phyloP scores from a whole-genome alignment of 2,888 invertebrate species.

The Cephalotes varians region DNA sequence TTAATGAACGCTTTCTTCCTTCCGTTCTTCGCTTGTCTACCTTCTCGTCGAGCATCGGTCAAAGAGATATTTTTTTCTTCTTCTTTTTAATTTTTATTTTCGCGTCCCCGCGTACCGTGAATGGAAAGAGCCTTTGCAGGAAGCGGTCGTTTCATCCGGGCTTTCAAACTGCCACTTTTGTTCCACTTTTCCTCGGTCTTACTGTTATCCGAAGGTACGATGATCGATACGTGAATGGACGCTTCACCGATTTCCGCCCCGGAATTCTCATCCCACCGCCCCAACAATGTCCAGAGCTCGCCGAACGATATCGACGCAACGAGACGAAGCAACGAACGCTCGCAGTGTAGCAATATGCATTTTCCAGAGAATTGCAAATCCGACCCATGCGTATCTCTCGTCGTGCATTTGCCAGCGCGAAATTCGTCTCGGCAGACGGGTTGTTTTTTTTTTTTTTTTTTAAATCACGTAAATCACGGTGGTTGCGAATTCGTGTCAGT shows the following conservation, averaged over 20 bases:
- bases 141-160: slow-evolving; percentile 55
- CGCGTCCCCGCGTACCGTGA: slow-evolving; percentile 29
- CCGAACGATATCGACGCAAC: slow-evolving; percentile 28
- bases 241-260: slow-evolving; percentile 40
- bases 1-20: slow-evolving; percentile 11
- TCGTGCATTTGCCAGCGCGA: not conserved
- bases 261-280: slow-evolving; percentile 40
- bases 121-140: slow-evolving; percentile 59
- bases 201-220: slow-evolving; percentile 52
- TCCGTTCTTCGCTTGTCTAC: not conserved
- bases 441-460: slow-evolving; percentile 25
- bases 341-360: slow-evolving; percentile 36
- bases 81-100: not conserved
- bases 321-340: slow-evolving; percentile 21
- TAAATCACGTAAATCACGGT: slow-evolving; percentile 18
- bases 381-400: slow-evolving; percentile 32
- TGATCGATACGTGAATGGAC: slow-evolving; percentile 64
- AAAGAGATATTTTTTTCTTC: not conserved
- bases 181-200: slow-evolving; percentile 69
- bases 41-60: not conserved
- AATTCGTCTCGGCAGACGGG: slow-evolving; percentile 26
- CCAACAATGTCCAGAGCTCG: slow-evolving; percentile 9
- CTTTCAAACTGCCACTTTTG: slow-evolving; percentile 64
- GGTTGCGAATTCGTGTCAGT: slow-evolving; percentile 42
- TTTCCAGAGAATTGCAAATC: slow-evolving; percentile 53